These are phyloP conservation scores for Oscheius myriophilus DNA, from an alignment of 2,888 invertebrate genomes.

Conservation along the genomic window DNA sequence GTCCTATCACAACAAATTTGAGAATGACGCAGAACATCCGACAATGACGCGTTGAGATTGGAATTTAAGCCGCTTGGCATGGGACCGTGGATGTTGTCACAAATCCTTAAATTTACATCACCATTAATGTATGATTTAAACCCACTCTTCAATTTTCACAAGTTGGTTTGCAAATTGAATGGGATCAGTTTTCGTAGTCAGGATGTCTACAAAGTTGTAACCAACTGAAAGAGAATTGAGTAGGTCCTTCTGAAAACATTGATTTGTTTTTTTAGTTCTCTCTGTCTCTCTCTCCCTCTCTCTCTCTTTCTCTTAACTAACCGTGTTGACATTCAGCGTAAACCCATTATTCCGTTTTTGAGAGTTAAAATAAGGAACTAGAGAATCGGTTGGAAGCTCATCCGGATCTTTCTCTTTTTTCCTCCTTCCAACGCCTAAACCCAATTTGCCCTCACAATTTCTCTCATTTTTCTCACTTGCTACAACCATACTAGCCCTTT, in stretches of 20 bases:
- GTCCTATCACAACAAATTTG: slow-evolving; percentile 20
- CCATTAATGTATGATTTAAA: not conserved
- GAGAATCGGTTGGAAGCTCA: not conserved
- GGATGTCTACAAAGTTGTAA: not conserved
- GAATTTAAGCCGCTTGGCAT: slow-evolving; percentile 10
- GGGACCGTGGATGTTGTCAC: slow-evolving; percentile 16
- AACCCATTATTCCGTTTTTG: no score
- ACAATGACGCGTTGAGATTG: slow-evolving; percentile 11
- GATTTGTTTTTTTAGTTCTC: no score
- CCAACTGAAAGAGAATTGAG: slow-evolving; percentile 2
- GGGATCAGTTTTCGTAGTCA: not conserved
- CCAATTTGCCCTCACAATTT: not conserved
- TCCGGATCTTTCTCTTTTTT: slow-evolving; percentile 16
- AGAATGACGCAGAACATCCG: slow-evolving; percentile 14
- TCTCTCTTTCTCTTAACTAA: no score
- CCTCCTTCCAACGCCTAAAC: slow-evolving; percentile 13
- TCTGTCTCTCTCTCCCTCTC: no score
- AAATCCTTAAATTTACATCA: slow-evolving; percentile 14
- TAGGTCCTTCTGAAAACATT: slow-evolving; percentile 2
- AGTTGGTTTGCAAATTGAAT: slow-evolving; percentile 5
- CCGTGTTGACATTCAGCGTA: not conserved
- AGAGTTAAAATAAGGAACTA: slow-evolving; percentile 21
- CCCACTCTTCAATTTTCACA: not conserved
- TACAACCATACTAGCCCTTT: slow-evolving; percentile 15
- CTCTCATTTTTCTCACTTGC: slow-evolving; percentile 1